Evolutionary conservation across 2,113 vertebrate genomes (phyloP), one percentile per base, ranked within the genome.

Genomic region (Lophius piscatorius): DNA sequence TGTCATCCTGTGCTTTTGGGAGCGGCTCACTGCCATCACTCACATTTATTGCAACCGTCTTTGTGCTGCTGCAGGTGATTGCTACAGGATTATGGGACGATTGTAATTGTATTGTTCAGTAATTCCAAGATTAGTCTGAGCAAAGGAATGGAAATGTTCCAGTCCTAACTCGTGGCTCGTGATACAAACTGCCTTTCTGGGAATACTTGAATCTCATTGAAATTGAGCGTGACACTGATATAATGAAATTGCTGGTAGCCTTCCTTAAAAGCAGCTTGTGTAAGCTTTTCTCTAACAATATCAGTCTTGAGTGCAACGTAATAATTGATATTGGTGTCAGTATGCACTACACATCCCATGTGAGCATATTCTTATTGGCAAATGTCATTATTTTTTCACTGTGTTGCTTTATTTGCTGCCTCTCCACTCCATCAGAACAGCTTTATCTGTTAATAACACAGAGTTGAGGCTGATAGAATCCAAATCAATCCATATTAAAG

Each of bases 71-170:
- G n/a, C n/a, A 12, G 23, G 24, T 63, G 44, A 46, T 41, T 59
- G 47, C 40, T 50, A 29, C 4, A 26, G 72, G 54, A 69, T 77
- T 74, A 50, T 65, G 50, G 46, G 54, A 44, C 44, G 49, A 64
- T 39, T 61, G 36, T 60, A 51, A 52, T 62, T 66, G 17, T 20
- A 29, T 74, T 67, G 64, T 55, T 58, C 40, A 67, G 24, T 64
- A 49, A 78, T 68, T 70, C 65, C 16, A 46, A 49, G 62, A 55
- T 83, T 71, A 70, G 54, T 55, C 41, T 55, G 69, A 71, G 69
- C 75, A 59, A 65, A 61, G 45, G 63, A 76, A 74, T 63, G 18
- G 61, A 78, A 67, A 48, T 0, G 52, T 60, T 73, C 33, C 35
- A 11, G 20, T 54, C 8, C 33, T n/a, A 60, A 69, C 56, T 28